These are phyloP conservation scores for Halcyon leucocephala DNA, from an alignment of 2,797 vertebrate species.

Conservation along the genomic window DNA sequence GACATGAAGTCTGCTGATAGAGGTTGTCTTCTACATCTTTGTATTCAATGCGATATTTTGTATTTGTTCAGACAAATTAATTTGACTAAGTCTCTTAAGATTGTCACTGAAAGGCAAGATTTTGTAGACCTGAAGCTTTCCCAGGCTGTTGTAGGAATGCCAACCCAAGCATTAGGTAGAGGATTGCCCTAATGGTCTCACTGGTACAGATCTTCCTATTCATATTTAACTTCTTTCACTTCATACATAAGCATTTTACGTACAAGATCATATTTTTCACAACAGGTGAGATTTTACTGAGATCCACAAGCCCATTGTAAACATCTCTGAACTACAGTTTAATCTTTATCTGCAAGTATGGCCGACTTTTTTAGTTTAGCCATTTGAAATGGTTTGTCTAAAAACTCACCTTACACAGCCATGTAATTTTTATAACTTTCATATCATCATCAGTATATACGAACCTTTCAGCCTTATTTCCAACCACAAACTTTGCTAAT, in stretches of 20 bases:
- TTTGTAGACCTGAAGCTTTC: neutral
- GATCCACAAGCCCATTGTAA: neutral
- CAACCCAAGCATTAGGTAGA: accelerated
- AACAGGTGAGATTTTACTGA: neutral
- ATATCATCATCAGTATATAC: neutral
- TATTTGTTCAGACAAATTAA: neutral
- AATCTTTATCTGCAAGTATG: neutral
- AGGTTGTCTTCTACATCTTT: neutral
- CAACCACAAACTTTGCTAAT: neutral
- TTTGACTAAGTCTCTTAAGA: neutral
- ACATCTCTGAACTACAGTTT: neutral
- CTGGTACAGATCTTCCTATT: neutral
- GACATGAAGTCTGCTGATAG: neutral
- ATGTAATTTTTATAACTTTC: neutral
- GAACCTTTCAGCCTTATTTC: neutral
- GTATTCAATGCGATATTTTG: neutral
- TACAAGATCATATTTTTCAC: neutral
- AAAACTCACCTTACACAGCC: neutral
- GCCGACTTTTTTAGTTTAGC: neutral
- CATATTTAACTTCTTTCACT: neutral
- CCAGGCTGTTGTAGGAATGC: neutral
- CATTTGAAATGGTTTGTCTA: neutral
- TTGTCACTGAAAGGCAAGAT: neutral
- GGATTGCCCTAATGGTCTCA: neutral
- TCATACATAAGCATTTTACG: neutral